A percentile compares a stretch with the other conserved stretches of the same genome.
Evolutionary conservation across 30 jellyfish, hydroid and myxozoan species (phyloP).

Genomic region (Turritopsis dohrnii): DNA sequence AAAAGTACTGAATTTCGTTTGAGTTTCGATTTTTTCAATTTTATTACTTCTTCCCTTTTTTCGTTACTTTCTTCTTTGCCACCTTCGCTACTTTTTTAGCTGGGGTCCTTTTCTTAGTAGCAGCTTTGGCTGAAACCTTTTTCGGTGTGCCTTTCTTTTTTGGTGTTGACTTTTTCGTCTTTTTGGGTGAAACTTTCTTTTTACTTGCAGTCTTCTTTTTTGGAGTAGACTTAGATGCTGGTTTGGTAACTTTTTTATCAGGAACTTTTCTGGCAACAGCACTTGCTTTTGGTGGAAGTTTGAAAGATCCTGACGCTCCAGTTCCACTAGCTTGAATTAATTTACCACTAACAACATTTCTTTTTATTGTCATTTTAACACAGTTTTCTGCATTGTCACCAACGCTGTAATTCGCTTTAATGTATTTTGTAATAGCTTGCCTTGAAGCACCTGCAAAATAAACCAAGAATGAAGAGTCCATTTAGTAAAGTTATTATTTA

Average conservation of each 20-base stretch:
- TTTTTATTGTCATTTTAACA: constrained; percentile 6
- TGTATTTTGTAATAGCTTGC: constrained; percentile 11
- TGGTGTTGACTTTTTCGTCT: not conserved
- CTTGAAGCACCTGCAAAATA: constrained; percentile 9
- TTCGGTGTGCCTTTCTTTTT: not conserved
- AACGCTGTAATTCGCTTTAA: not conserved
- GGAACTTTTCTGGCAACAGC: not conserved
- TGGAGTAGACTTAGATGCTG: not conserved
- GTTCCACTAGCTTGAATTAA: not conserved
- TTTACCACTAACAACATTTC: not conserved
- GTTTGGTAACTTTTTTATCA: not conserved
- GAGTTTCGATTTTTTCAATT: not conserved
- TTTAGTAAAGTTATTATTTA: not conserved
- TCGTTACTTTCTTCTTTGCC: not conserved
- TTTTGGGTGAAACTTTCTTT: not conserved
- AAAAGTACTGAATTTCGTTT: not conserved
- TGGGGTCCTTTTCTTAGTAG: not conserved
- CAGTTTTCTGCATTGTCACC: not conserved
- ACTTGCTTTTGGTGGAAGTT: not conserved
- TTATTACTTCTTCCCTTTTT: not conserved
- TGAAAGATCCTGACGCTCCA: constrained; percentile 10
- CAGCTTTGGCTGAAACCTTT: not conserved
- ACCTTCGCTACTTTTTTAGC: not conserved
- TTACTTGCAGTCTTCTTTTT: not conserved
- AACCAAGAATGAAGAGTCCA: not conserved